Percentiles rank a stretch among this genome's conserved stretches.
Conservation (phyloP, 2,113 vertebrate species). For the Tragelaphus buxtoni region DNA sequence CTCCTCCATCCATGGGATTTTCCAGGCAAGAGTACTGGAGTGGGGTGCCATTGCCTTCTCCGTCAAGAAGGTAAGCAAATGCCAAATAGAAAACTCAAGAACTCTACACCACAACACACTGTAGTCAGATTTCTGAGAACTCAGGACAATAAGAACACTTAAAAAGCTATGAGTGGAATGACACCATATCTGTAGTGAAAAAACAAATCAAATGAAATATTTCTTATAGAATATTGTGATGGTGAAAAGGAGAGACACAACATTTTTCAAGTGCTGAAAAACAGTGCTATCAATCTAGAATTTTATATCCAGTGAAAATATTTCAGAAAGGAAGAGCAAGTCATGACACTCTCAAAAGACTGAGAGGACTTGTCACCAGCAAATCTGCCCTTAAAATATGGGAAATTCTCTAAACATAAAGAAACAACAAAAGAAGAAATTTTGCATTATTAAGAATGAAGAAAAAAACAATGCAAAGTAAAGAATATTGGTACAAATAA, state of each 20-base stretch:
- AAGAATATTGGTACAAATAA: background rate
- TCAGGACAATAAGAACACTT: background rate
- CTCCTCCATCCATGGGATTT: no score
- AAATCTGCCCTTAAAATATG: background rate
- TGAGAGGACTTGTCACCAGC: background rate
- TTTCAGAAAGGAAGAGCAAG: background rate
- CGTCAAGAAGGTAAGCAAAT: background rate
- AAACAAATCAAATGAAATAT: background rate
- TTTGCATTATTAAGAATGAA: background rate
- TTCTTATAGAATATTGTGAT: background rate
- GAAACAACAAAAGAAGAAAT: background rate
- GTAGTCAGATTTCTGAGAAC: background rate
- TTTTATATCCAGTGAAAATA: background rate
- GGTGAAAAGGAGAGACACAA: background rate
- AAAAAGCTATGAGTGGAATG: background rate
- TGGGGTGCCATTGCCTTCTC: no score
- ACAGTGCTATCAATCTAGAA: background rate
- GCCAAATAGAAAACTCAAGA: background rate
- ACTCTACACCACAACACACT: background rate
- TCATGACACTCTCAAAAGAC: background rate
- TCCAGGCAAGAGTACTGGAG: no score
- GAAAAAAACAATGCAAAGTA: background rate
- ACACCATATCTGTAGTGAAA: background rate
- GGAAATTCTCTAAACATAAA: background rate
- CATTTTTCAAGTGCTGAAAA: background rate